Base-by-base conservation (phyloP, 2,113 vertebrate genomes). In the Eudorcas thomsonii region DNA sequence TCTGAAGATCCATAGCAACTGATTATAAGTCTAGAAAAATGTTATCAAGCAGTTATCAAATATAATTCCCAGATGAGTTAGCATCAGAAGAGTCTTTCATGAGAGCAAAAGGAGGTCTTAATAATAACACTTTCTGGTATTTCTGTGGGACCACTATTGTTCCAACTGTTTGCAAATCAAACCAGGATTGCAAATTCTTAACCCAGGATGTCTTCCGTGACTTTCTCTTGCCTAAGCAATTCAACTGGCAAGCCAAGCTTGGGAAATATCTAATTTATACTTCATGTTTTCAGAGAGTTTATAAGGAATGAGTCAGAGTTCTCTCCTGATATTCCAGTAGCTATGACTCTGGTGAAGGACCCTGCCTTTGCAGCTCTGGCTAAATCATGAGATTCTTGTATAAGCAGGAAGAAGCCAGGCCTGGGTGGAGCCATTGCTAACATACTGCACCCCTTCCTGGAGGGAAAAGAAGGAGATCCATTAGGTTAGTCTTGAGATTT, bases 1-100 rank as follows among this genome's bases (percentile, higher is more conserved):
- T 96, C 93, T 94, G 2, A 81, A 96, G 94, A 95, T 33, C 19
- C 80, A 60, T 36, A 62, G 62, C 62, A 92, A 96, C 50, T 93
- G 82, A 95, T 94, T 84, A 21, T 26, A 93, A 82, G 55, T 54
- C 94, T 98, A 85, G 71, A 88, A 88, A 88, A 48, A 28, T 82
- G 23, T 92, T 97, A 94, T 84, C 87, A 96, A 67, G 52, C 26
- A 39, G 25, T 91, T 96, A 97, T 82, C 50, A 95, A 93, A 94
- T 13, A 77, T 93, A 94, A 93, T 96, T 96, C 50, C 74, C 82
- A 52, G 33, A 94, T 48, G 39, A 83, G n/a, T 25, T 78, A 71
- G 21, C 30, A 43, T 90, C 50, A 60, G 90, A 62, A 60, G 23
- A 93, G 62, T 77, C 43, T 91, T 82, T 94, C 71, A 94, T 74